These are phyloP conservation scores for Metalampra italica DNA, from an alignment of 2,888 invertebrate species.

Conservation along the genomic window DNA sequence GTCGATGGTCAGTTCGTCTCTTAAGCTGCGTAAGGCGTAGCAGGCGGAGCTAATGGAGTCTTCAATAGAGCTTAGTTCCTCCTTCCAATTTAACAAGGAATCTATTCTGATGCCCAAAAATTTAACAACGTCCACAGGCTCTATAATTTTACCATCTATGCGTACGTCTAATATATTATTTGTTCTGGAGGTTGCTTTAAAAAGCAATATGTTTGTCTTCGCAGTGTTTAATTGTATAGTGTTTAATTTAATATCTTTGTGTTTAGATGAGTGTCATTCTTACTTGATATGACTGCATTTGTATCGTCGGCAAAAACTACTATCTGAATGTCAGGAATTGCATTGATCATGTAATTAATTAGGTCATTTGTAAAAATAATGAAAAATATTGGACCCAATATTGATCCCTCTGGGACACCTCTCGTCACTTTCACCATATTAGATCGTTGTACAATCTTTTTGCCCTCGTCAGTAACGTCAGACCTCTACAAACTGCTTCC, in stretches of 20 bases:
- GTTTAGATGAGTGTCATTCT: not conserved
- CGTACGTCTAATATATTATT: not conserved
- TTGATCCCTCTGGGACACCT: not conserved
- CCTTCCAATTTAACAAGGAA: not conserved
- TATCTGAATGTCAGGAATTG: not conserved
- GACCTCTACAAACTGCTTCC: constrained; percentile 2
- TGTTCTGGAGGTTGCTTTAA: not conserved
- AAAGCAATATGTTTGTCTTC: not conserved
- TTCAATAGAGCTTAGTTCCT: no score
- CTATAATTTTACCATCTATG: not conserved
- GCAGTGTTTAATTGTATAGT: no score
- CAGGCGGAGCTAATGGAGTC: not conserved
- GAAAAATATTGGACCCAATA: not conserved
- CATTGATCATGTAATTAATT: not conserved
- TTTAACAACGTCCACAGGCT: not conserved
- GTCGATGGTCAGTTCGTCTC: no score
- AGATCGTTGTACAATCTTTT: not conserved
- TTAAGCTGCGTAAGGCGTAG: not conserved
- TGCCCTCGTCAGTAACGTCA: not conserved
- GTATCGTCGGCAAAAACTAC: constrained; percentile 4
- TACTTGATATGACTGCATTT: not conserved
- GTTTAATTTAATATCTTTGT: no score
- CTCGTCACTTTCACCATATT: not conserved
- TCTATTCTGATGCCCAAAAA: not conserved
- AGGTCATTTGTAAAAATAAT: not conserved